Evolutionary conservation across 2,888 invertebrate genomes (phyloP).

Genomic region (Helicoverpa assulta): DNA sequence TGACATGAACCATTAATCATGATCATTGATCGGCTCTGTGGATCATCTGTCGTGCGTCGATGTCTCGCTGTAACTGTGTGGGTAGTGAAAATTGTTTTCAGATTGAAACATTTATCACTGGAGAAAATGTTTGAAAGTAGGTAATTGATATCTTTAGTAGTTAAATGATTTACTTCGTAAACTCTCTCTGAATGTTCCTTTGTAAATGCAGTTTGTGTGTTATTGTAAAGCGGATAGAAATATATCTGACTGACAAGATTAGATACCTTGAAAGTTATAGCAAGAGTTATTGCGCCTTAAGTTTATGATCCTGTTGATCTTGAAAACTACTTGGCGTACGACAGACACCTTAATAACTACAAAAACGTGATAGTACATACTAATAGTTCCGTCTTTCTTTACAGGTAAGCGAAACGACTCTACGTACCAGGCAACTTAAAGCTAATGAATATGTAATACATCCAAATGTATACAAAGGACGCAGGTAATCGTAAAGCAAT

Average conservation of each 20-base stretch:
- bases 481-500: background rate
- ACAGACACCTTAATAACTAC: background rate
- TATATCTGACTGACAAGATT: background rate
- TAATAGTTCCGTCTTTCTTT: constrained; percentile 22
- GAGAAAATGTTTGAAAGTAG: constrained; percentile 19
- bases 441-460: constrained; percentile 21
- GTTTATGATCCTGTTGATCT: constrained; percentile 16
- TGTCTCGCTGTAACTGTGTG: constrained; percentile 31
- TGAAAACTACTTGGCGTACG: constrained; percentile 4
- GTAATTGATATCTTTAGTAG: background rate
- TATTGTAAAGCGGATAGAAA: background rate
- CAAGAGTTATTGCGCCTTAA: constrained; percentile 3
- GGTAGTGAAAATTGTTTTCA: constrained; percentile 42
- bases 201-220: background rate
- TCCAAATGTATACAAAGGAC: constrained; percentile 9
- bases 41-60: constrained; percentile 38
- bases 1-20: constrained; percentile 70
- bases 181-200: no score
- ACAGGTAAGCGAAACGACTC: constrained; percentile 35
- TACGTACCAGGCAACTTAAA: background rate
- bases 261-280: constrained; percentile 16
- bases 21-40: constrained; percentile 63
- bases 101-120: constrained; percentile 25
- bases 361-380: background rate
- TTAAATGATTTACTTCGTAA: background rate